Percentiles rank a stretch among this genome's conserved stretches.
phyloP scores from a whole-genome alignment of 2,888 invertebrate genomes.

The Trichopria drosophilae region DNA sequence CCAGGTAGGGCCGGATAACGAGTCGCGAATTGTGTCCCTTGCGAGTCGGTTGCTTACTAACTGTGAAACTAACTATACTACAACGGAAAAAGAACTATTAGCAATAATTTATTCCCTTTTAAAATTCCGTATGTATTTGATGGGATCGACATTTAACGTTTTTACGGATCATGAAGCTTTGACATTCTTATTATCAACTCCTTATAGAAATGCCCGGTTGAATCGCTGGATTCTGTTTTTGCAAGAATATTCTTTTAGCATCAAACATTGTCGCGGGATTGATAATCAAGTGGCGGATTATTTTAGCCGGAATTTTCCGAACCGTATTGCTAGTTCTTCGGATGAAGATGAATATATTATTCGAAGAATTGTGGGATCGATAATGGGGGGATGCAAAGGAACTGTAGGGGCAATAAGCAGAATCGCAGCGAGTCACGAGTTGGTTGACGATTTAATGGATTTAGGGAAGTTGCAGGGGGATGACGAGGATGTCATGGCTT shows the following conservation, averaged over 20 bases:
- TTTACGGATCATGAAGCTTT: conserved; percentile 40
- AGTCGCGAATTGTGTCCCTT: conserved; percentile 30
- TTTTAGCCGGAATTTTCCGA: conserved; percentile 33
- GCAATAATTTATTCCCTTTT: conserved; percentile 34
- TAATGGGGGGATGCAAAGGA: background rate
- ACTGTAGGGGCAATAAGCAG: too few species aligned
- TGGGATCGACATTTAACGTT: too few species aligned
- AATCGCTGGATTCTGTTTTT: conserved; percentile 39
- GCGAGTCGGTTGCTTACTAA: conserved; percentile 31
- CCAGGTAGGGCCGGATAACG: conserved; percentile 3
- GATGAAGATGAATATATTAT: background rate
- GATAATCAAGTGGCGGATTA: conserved; percentile 39
- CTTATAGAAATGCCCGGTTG: conserved; percentile 34
- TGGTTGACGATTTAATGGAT: too few species aligned
- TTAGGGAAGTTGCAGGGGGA: too few species aligned
- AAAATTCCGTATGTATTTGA: conserved; percentile 40
- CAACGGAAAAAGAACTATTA: conserved; percentile 39
- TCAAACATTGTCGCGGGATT: conserved; percentile 35
- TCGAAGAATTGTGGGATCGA: background rate
- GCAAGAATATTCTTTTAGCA: conserved; percentile 37
- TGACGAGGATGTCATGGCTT: too few species aligned
- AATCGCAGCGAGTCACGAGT: too few species aligned
- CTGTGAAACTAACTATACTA: conserved; percentile 34
- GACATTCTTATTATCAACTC: conserved; percentile 37
- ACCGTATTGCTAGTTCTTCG: background rate